phyloP scores from a whole-genome alignment of 2,797 vertebrate genomes.

The Protosalanx chinensis region DNA sequence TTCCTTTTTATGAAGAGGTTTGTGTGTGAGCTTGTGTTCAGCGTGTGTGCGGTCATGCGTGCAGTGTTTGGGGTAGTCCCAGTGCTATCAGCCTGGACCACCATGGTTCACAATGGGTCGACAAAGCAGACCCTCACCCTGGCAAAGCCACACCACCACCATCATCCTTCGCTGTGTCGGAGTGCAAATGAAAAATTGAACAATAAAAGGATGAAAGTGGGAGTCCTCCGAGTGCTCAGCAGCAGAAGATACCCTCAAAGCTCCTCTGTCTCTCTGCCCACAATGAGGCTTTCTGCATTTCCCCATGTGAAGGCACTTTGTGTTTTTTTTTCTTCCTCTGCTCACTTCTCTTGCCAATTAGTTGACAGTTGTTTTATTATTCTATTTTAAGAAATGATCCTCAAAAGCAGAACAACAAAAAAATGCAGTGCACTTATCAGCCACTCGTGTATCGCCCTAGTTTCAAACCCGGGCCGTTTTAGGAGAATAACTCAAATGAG shows the following conservation, averaged over 20 bases:
- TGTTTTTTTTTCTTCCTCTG: constrained; percentile 43
- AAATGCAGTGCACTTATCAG: constrained; percentile 39
- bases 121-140: neutral
- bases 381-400: constrained; percentile 56
- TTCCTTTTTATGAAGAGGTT: neutral
- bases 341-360: constrained; percentile 62
- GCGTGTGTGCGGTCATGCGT: neutral
- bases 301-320: constrained; percentile 61
- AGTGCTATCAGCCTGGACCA: neutral
- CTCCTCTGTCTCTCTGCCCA: constrained; percentile 6
- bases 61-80: neutral
- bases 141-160: neutral
- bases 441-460: constrained; percentile 43
- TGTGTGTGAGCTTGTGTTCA: neutral
- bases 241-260: constrained; percentile 1
- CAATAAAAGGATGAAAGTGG: neutral
- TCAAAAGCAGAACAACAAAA: neutral
- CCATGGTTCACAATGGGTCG: neutral
- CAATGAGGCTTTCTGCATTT: constrained; percentile 43
- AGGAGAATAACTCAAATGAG: constrained; percentile 59
- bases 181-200: neutral
- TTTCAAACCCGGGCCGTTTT: constrained; percentile 46
- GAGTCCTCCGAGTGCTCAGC: neutral
- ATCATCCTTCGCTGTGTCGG: neutral
- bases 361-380: constrained; percentile 68